Percentiles rank a stretch among this genome's conserved stretches.
Evolutionary conservation across 92 coral and sea anemone genomes (phyloP).

Genomic region (Epizoanthus stellaris): DNA sequence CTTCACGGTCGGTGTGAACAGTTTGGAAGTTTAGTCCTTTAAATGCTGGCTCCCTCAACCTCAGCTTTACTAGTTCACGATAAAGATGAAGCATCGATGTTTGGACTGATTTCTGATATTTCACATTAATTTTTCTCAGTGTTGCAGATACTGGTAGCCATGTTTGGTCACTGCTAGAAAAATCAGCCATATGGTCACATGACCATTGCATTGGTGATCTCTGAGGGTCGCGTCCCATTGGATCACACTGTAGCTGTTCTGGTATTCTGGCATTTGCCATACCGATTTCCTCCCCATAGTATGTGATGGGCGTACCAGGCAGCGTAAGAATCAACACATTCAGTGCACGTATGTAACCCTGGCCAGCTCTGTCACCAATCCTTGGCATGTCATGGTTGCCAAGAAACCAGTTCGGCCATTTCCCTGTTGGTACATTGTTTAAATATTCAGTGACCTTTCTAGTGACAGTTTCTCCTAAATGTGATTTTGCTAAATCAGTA

Average conservation of each 20-base stretch:
- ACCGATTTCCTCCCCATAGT: slow-evolving; percentile 97
- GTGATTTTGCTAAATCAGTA: slow-evolving; percentile 41
- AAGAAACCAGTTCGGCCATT: slow-evolving; percentile 94
- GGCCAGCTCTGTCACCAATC: slow-evolving; percentile 74
- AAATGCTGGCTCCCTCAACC: slow-evolving; percentile 57
- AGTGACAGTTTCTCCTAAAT: slow-evolving; percentile 68
- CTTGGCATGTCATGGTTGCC: slow-evolving; percentile 86
- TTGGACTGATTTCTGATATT: slow-evolving; percentile 54
- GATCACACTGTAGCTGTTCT: slow-evolving; percentile 16
- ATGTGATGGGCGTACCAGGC: slow-evolving; percentile 91
- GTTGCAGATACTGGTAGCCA: slow-evolving; percentile 73
- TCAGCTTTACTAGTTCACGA: slow-evolving; percentile 61
- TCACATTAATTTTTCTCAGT: slow-evolving; percentile 60
- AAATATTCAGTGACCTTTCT: slow-evolving; percentile 69
- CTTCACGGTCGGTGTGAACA: slow-evolving; percentile 61
- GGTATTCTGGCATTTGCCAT: slow-evolving; percentile 73
- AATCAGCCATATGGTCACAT: slow-evolving; percentile 59
- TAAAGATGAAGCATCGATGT: slow-evolving; percentile 68
- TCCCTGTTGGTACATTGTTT: slow-evolving; percentile 64
- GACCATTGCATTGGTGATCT: slow-evolving; percentile 86
- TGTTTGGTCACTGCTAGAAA: slow-evolving; percentile 47
- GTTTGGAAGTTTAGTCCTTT: slow-evolving; percentile 64
- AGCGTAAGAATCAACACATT: slow-evolving; percentile 79
- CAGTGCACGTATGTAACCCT: slow-evolving; percentile 65
- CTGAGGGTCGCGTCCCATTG: slow-evolving; percentile 75